Percentiles rank a stretch among this genome's conserved stretches.
Evolutionary conservation across 2,797 vertebrate species (phyloP).

Genomic region (Gorsachius magnificus): DNA sequence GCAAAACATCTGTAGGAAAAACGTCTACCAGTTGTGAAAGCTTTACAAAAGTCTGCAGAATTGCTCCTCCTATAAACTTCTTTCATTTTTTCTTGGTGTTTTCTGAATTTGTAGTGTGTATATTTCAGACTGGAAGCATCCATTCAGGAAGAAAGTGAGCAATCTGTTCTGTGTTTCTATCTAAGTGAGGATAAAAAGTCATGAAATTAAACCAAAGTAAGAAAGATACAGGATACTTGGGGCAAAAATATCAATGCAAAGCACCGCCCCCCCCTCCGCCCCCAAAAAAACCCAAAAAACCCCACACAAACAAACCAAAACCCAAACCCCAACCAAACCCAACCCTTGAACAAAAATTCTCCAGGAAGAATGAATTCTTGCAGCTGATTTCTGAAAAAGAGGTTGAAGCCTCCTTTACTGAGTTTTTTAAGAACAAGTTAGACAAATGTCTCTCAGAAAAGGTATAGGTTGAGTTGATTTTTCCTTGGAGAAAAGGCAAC

Average conservation of each 20-base stretch:
- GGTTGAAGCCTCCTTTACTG: neutral
- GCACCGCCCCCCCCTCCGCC: no score
- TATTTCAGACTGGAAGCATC: neutral
- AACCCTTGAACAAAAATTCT: fast-evolving
- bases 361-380: neutral
- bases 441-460: fast-evolving
- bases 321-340: no score
- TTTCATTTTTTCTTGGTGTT: neutral
- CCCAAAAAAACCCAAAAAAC: no score
- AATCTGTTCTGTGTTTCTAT: neutral
- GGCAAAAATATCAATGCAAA: neutral
- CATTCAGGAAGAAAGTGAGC: neutral
- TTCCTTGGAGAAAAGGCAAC: neutral
- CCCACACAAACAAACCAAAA: no score
- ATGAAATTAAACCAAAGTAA: neutral
- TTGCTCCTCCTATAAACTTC: neutral
- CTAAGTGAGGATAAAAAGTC: fast-evolving
- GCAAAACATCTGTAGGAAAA: neutral
- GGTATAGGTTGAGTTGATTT: neutral
- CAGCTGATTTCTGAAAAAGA: neutral
- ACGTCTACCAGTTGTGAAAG: neutral
- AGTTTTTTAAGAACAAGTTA: neutral
- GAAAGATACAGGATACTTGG: neutral
- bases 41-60: neutral
- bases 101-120: neutral